These are phyloP conservation scores for Leucania comma DNA, from an alignment of 2,888 invertebrate genomes.

Conservation along the genomic window DNA sequence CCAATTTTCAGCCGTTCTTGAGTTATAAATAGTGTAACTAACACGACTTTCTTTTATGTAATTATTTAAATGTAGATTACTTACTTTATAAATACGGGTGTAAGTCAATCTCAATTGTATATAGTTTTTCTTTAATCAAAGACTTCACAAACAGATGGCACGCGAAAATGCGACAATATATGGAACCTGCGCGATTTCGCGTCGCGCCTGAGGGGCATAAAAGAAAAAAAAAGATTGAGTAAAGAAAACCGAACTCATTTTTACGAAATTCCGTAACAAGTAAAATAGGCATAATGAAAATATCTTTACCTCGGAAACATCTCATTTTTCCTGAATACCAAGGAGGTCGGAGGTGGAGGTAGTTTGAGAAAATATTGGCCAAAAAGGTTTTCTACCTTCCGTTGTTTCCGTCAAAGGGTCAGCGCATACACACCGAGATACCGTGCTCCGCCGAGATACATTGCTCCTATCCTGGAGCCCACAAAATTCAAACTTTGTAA, in stretches of 20 bases:
- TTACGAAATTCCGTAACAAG: slow-evolving; percentile 17
- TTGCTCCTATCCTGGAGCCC: too few species aligned
- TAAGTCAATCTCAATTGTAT: too few species aligned
- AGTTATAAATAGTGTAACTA: too few species aligned
- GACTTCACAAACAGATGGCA: too few species aligned
- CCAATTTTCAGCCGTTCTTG: too few species aligned
- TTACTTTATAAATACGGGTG: too few species aligned
- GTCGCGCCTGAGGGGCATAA: too few species aligned
- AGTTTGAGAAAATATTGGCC: slow-evolving; percentile 36
- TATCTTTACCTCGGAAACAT: slow-evolving; percentile 24
- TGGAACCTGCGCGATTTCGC: not conserved
- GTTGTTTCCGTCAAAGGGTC: slow-evolving; percentile 22
- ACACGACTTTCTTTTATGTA: too few species aligned
- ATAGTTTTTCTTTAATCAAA: too few species aligned
- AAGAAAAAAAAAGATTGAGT: not conserved
- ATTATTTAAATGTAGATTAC: too few species aligned
- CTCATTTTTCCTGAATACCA: slow-evolving; percentile 35
- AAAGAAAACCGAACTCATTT: slow-evolving; percentile 3
- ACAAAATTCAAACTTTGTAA: too few species aligned
- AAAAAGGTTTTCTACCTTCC: not conserved
- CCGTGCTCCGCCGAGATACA: too few species aligned
- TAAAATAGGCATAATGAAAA: slow-evolving; percentile 32
- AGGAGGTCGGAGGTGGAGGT: not conserved
- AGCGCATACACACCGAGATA: not conserved
- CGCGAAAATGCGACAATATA: not conserved